A percentile compares a stretch with the other conserved stretches of the same genome.
phyloP scores from a whole-genome alignment of 2,888 invertebrate genomes.

The Spialia ferax region DNA sequence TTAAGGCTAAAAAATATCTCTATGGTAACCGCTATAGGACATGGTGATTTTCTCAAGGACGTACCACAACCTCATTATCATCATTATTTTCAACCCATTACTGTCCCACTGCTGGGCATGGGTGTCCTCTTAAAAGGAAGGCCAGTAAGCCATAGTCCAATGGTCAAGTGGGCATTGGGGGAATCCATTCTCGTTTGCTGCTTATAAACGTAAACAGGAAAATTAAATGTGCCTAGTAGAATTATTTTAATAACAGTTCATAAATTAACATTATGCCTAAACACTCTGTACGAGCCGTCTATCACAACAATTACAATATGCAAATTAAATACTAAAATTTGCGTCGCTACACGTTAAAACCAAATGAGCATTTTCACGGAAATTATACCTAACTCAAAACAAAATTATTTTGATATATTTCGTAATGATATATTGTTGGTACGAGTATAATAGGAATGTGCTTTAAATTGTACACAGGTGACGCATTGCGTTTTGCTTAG shows the following conservation, averaged over 20 bases:
- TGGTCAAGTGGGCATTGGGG: too few relatives aligned
- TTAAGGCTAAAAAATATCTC: too few relatives aligned
- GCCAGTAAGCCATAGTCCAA: too few relatives aligned
- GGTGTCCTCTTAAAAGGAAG: too few relatives aligned
- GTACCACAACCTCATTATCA: too few relatives aligned
- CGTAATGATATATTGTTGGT: constrained; percentile 14
- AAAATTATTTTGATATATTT: constrained; percentile 25
- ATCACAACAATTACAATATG: constrained; percentile 28
- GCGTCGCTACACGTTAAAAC: constrained; percentile 22
- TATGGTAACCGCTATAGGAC: too few relatives aligned
- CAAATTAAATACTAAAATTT: constrained; percentile 35
- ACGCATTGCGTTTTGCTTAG: not conserved
- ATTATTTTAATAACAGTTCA: too few relatives aligned
- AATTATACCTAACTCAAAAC: constrained; percentile 28
- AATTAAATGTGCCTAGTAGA: not conserved
- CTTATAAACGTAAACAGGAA: too few relatives aligned
- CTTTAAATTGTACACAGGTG: constrained; percentile 28
- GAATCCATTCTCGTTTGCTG: too few relatives aligned
- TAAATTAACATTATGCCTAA: constrained; percentile 4
- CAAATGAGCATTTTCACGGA: constrained; percentile 26
- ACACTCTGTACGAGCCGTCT: not conserved
- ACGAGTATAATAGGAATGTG: not conserved
- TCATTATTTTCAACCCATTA: too few relatives aligned
- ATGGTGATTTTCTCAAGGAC: too few relatives aligned
- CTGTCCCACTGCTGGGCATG: too few relatives aligned